Evolutionary conservation across 1,140 invertebrate species (phyloP).

Genomic region (Muscidifurax raptorellus): DNA sequence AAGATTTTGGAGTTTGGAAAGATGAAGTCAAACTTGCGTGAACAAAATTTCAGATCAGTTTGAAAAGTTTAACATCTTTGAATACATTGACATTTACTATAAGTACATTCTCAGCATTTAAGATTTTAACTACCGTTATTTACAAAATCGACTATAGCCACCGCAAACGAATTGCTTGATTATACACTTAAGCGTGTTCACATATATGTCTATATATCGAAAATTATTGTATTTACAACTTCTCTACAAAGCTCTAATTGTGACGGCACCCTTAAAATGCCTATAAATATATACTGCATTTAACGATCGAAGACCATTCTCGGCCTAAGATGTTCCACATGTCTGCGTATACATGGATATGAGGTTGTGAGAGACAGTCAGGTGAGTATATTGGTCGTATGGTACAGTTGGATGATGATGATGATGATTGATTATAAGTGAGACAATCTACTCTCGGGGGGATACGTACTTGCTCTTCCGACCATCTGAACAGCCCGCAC

Average conservation of each 20-base stretch:
- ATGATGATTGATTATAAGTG: slow-evolving; percentile 59
- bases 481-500: slow-evolving; percentile 98
- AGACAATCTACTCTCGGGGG: slow-evolving; percentile 71
- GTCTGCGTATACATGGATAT: not conserved
- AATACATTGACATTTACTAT: no score
- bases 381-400: slow-evolving; percentile 12
- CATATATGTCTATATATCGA: not conserved
- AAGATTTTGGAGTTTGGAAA: no score
- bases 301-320: slow-evolving; percentile 36
- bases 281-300: not conserved
- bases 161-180: no score
- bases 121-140: no score
- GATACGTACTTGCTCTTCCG: slow-evolving; percentile 97
- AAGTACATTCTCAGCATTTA: no score
- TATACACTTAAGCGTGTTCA: no score
- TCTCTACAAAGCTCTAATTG: not conserved
- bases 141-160: no score
- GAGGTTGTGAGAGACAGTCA: not conserved
- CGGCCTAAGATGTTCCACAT: not conserved
- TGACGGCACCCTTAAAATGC: not conserved
- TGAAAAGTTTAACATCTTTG: no score
- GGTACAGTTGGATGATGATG: slow-evolving; percentile 22
- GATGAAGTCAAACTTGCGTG: no score
- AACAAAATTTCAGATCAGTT: no score
- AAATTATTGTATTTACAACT: not conserved